phyloP scores from a whole-genome alignment of 37 sponge, comb jelly and placozoan genomes.

The Geodia barretti region DNA sequence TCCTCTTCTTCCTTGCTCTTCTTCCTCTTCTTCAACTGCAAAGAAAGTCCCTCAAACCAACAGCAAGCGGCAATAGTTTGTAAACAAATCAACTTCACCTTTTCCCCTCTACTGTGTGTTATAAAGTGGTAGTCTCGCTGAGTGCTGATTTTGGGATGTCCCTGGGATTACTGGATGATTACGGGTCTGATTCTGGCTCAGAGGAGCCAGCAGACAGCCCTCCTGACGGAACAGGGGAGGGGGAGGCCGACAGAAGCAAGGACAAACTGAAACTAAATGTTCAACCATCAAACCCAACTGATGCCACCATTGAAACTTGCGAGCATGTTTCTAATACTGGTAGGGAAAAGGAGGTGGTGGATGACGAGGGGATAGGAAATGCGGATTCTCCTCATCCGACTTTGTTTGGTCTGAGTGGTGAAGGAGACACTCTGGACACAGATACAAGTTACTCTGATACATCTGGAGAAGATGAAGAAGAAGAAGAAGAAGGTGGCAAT shows the following conservation, averaged over 20 bases:
- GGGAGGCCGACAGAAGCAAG: background rate
- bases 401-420: background rate
- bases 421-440: background rate
- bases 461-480: background rate
- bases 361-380: no score
- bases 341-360: background rate
- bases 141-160: no score
- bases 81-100: no score
- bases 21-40: background rate
- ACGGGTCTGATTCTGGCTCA: constrained; percentile 38
- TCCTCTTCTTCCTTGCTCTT: no score
- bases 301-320: background rate
- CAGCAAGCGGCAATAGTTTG: no score
- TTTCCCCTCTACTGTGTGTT: no score
- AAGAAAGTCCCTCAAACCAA: background rate
- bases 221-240: background rate
- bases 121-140: no score
- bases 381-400: background rate
- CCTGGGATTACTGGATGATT: constrained; percentile 40
- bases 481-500: background rate
- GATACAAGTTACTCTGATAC: background rate
- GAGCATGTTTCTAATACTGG: background rate
- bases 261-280: background rate
- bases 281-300: no score
- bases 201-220: background rate